These are phyloP conservation scores for Xestia rhomboidea DNA, from an alignment of 2,888 invertebrate species.

Conservation along the genomic window DNA sequence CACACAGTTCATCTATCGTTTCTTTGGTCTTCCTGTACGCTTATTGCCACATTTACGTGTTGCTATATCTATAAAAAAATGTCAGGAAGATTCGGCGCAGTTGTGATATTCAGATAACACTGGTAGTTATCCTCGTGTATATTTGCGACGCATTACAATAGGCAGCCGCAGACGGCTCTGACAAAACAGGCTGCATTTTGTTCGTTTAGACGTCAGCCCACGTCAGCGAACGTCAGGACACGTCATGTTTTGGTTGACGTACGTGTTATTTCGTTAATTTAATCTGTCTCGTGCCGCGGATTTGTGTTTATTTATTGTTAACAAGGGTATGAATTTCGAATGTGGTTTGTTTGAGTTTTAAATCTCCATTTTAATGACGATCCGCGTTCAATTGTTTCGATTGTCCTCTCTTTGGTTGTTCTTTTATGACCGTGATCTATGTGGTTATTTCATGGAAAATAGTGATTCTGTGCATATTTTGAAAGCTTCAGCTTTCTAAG, in stretches of 20 bases:
- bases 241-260: slow-evolving; percentile 23
- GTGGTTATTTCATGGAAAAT: background rate
- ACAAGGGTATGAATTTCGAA: slow-evolving; percentile 1
- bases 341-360: background rate
- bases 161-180: slow-evolving; percentile 67
- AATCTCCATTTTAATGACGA: background rate
- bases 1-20: no score
- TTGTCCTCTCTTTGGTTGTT: background rate
- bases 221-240: background rate
- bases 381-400: background rate
- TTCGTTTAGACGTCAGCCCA: slow-evolving; percentile 17
- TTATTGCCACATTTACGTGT: no score
- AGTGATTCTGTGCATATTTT: background rate
- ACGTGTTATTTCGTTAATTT: slow-evolving; percentile 15
- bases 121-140: slow-evolving; percentile 50
- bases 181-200: slow-evolving; percentile 67
- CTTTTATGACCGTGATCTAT: background rate
- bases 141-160: slow-evolving; percentile 35
- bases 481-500: background rate
- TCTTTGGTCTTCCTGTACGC: no score
- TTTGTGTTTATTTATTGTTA: slow-evolving; percentile 1
- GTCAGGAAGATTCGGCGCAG: background rate
- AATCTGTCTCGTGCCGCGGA: slow-evolving; percentile 15
- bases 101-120: slow-evolving; percentile 36
- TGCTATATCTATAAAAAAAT: no score